Conservation (phyloP, 1,140 invertebrate genomes). For the Bacillus rossius region DNA sequence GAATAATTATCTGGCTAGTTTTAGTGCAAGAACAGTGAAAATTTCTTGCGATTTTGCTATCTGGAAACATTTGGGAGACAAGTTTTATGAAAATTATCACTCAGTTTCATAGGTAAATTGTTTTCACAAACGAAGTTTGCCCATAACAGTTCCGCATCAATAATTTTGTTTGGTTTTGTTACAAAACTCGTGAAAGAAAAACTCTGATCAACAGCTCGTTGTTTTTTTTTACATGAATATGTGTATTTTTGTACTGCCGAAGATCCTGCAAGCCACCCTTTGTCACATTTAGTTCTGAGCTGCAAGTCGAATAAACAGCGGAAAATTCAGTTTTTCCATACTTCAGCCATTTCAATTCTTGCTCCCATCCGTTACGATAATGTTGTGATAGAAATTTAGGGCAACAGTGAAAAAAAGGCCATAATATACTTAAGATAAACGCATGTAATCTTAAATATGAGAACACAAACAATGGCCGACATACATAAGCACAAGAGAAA, state of each 20-base stretch:
- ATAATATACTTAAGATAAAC: too few relatives aligned
- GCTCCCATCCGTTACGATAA: not conserved
- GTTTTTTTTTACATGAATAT: not conserved
- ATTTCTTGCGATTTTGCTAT: constrained; percentile 1
- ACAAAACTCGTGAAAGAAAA: not conserved
- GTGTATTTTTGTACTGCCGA: not conserved
- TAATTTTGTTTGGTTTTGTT: not conserved
- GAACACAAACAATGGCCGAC: too few relatives aligned
- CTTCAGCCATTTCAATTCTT: not conserved
- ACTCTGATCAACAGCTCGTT: not conserved
- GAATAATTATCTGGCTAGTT: not conserved
- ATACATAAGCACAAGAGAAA: too few relatives aligned
- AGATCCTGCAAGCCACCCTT: not conserved
- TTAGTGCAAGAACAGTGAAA: not conserved
- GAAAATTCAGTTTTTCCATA: not conserved
- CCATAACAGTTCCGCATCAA: not conserved
- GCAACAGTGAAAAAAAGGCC: too few relatives aligned
- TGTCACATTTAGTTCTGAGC: not conserved
- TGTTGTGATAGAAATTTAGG: too few relatives aligned
- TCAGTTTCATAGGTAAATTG: not conserved
- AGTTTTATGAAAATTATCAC: not conserved
- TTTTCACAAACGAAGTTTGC: constrained; percentile 2
- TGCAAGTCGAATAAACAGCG: not conserved
- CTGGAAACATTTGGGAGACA: not conserved
- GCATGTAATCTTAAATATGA: too few relatives aligned